A percentile compares a stretch with the other conserved stretches of the same genome.
phyloP scores from a whole-genome alignment of 1,140 invertebrate genomes.

The Popillia japonica region DNA sequence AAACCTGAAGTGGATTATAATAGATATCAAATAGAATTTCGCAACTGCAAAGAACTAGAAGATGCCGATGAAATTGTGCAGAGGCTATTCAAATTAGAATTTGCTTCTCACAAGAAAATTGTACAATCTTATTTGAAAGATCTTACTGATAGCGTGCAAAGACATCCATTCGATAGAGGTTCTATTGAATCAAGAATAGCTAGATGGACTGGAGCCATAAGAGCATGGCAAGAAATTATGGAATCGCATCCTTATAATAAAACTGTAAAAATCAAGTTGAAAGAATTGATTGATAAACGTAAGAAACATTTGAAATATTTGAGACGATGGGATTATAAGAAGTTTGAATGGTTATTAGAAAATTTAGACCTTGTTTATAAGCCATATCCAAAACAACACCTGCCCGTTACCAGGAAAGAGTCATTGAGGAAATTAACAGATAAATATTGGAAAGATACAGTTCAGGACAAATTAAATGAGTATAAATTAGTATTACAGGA shows the following conservation, averaged over 20 bases:
- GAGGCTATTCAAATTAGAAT: conserved; percentile 67
- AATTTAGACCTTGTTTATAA: conserved; percentile 81
- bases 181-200: conserved; percentile 69
- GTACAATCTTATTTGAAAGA: conserved; percentile 58
- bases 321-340: conserved; percentile 78
- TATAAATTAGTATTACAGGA: conserved; percentile 69
- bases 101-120: conserved; percentile 60
- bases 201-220: conserved; percentile 62
- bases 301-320: conserved; percentile 76
- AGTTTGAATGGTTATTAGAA: conserved; percentile 88
- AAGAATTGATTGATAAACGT: conserved; percentile 79
- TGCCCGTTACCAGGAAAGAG: conserved; percentile 71
- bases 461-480: conserved; percentile 68
- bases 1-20: conserved; percentile 59
- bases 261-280: conserved; percentile 65
- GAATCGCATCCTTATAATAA: conserved; percentile 64
- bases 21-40: conserved; percentile 57
- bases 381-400: conserved; percentile 68
- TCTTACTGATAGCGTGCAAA: conserved; percentile 63
- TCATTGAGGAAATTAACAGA: conserved; percentile 71
- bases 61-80: conserved; percentile 66
- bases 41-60: conserved; percentile 64
- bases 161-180: conserved; percentile 65
- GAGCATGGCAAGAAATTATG: conserved; percentile 65
- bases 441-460: conserved; percentile 73